Percentiles rank a stretch among this genome's conserved stretches.
Conservation (phyloP, 2,113 vertebrate genomes). For the Panthera tigris region DNA sequence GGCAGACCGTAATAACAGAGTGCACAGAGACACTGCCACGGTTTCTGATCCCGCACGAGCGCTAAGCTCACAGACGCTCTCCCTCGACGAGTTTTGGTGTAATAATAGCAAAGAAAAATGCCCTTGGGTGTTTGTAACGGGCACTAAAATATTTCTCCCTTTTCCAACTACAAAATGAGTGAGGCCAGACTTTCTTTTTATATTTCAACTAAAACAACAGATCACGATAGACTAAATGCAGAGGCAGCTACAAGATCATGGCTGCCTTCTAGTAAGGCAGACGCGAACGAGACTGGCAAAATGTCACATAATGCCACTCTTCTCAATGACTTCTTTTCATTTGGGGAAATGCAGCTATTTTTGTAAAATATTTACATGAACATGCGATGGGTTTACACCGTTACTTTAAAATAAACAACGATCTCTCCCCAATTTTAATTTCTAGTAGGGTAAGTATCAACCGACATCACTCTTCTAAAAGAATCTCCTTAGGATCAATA, state of each 20-base stretch:
- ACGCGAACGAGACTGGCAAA: background rate
- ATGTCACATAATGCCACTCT: too few relatives aligned
- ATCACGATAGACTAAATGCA: accelerated
- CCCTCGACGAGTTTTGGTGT: background rate
- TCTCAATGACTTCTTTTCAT: background rate
- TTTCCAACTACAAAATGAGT: background rate
- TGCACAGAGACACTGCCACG: accelerated
- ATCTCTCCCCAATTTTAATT: background rate
- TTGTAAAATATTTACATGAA: background rate
- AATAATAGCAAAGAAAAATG: background rate
- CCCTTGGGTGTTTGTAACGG: background rate
- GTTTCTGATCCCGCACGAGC: background rate
- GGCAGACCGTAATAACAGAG: accelerated
- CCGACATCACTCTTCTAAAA: too few relatives aligned
- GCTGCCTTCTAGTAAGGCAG: background rate
- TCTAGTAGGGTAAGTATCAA: background rate
- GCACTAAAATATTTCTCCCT: background rate
- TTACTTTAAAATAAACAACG: background rate
- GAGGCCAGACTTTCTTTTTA: background rate
- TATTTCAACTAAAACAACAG: background rate
- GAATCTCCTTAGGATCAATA: background rate
- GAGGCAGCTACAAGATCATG: accelerated
- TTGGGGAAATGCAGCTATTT: background rate
- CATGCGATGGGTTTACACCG: background rate
- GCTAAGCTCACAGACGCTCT: background rate